A percentile compares a stretch with the other conserved stretches of the same genome.
These are phyloP conservation scores for Brachionus angularis DNA, from an alignment of 1,140 invertebrate species.

Conservation along the genomic window DNA sequence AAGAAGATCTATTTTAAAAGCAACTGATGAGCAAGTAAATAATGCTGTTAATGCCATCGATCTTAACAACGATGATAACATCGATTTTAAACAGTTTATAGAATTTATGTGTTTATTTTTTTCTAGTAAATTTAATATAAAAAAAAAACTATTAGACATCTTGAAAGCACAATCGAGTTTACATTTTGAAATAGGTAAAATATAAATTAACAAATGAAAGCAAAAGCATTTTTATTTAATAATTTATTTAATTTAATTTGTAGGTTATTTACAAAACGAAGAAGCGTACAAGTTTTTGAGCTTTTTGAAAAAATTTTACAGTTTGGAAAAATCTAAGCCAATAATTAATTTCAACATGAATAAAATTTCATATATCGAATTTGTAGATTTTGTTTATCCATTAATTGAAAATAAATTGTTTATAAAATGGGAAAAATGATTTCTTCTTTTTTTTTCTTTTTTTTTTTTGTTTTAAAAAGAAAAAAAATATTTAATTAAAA, in stretches of 20 bases:
- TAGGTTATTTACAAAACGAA: constrained; percentile 10
- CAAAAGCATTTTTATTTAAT: no score
- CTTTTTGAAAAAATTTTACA: background rate
- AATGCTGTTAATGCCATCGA: constrained; percentile 2
- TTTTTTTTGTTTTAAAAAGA: background rate
- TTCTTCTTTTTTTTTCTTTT: background rate
- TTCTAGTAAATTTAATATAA: constrained; percentile 31
- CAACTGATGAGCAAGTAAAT: background rate
- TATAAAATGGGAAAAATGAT: constrained; percentile 18
- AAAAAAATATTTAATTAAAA: background rate
- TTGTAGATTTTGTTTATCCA: constrained; percentile 17
- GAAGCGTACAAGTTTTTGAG: background rate
- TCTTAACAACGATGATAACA: background rate
- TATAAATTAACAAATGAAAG: no score
- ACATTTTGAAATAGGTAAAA: constrained; percentile 24
- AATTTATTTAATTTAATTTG: no score
- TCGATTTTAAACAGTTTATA: constrained; percentile 37
- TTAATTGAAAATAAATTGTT: background rate
- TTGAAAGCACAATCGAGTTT: constrained; percentile 10
- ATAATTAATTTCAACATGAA: no score
- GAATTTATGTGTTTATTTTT: constrained; percentile 38
- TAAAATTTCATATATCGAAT: no score
- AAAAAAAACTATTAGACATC: background rate
- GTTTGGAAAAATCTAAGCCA: background rate
- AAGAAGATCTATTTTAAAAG: constrained; percentile 1